Evolutionary conservation across 2,888 invertebrate genomes (phyloP).

Genomic region (Erynnis tages): DNA sequence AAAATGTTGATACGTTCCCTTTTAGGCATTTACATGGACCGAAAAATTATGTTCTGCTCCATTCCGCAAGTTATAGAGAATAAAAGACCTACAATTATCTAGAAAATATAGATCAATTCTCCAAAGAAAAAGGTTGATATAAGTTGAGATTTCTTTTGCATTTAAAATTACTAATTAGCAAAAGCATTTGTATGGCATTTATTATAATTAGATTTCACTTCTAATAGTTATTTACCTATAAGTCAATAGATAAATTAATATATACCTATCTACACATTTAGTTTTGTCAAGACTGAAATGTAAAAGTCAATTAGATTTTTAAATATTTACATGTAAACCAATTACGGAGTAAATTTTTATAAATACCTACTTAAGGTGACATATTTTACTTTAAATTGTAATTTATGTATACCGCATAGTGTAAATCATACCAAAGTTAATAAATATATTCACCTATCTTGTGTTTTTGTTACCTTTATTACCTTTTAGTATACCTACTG

Average conservation of each 20-base stretch:
- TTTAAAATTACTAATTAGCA: not conserved
- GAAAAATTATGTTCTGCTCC: too few relatives aligned
- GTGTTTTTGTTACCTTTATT: conserved; percentile 18
- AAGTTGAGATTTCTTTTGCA: not conserved
- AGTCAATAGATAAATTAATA: not conserved
- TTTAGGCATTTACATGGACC: too few relatives aligned
- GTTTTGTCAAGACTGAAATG: conserved; percentile 52
- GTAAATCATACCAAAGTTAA: conserved; percentile 48
- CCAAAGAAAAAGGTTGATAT: too few relatives aligned
- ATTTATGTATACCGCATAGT: conserved; percentile 16
- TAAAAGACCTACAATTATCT: too few relatives aligned
- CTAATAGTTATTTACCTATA: not conserved
- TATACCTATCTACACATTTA: conserved; percentile 9
- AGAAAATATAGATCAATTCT: too few relatives aligned
- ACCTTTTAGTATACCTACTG: not conserved
- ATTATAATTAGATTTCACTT: not conserved
- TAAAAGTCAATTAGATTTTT: conserved; percentile 55
- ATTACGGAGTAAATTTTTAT: not conserved
- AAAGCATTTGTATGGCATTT: conserved; percentile 17
- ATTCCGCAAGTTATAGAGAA: too few relatives aligned
- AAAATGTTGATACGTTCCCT: too few relatives aligned
- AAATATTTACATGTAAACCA: conserved; percentile 12
- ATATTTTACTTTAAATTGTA: conserved; percentile 4
- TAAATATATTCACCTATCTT: conserved; percentile 40
- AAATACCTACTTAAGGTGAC: not conserved